A percentile compares a stretch with the other conserved stretches of the same genome.
These are phyloP conservation scores for Eublepharis macularius DNA, from an alignment of 2,113 vertebrate species.

Conservation along the genomic window DNA sequence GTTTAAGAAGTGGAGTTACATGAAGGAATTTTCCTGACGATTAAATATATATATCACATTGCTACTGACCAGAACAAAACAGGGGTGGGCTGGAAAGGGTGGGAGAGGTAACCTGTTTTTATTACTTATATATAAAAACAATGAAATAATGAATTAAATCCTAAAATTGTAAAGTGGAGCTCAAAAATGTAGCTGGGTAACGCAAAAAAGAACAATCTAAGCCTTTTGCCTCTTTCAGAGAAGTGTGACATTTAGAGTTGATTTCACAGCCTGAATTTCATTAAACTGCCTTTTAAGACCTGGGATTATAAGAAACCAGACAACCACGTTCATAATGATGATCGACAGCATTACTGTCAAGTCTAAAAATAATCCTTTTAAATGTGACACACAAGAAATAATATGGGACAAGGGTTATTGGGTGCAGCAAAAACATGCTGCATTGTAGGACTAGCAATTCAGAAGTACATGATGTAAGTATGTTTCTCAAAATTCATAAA, in stretches of 20 bases:
- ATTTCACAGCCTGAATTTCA: slow-evolving; percentile 72
- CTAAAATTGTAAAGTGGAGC: slow-evolving; percentile 75
- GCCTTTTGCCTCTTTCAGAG: slow-evolving; percentile 58
- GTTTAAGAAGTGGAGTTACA: slow-evolving; percentile 65
- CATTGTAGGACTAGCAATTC: not conserved
- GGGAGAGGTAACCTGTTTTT: slow-evolving; percentile 49
- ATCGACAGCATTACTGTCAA: slow-evolving; percentile 63
- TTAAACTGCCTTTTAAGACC: slow-evolving; percentile 72
- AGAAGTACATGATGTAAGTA: not conserved
- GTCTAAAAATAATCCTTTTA: slow-evolving; percentile 49
- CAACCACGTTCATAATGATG: slow-evolving; percentile 65
- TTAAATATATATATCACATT: slow-evolving; percentile 69
- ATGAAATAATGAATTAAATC: slow-evolving; percentile 77
- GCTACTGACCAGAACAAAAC: slow-evolving; percentile 60
- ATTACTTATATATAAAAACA: slow-evolving; percentile 71
- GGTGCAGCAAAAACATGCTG: slow-evolving; percentile 29
- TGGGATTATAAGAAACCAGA: slow-evolving; percentile 63
- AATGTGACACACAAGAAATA: slow-evolving; percentile 54
- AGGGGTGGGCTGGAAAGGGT: not conserved
- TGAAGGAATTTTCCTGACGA: slow-evolving; percentile 67
- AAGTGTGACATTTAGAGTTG: slow-evolving; percentile 64
- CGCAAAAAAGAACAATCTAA: slow-evolving; percentile 59
- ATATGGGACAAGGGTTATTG: slow-evolving; percentile 49
- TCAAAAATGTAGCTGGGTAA: slow-evolving; percentile 59
- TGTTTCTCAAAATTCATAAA: not conserved